Conservation (phyloP, 2,113 vertebrate genomes). For the Rhinolophus sinicus region DNA sequence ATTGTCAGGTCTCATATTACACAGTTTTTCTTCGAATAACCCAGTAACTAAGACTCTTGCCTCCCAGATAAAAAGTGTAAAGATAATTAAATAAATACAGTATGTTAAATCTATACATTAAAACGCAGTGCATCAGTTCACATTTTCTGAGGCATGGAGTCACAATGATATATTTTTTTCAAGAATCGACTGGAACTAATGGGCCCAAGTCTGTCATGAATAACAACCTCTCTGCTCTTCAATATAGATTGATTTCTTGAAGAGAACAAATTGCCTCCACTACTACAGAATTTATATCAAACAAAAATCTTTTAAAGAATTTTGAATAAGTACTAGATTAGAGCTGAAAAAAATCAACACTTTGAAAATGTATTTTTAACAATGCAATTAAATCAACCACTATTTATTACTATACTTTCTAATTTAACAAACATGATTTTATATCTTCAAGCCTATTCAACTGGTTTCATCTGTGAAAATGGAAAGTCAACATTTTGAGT, state of each 20-base stretch:
- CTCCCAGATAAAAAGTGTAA: not conserved
- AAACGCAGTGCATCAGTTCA: not conserved
- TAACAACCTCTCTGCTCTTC: not conserved
- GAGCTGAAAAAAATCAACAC: not conserved
- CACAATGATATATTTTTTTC: not conserved
- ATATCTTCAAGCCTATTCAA: not conserved
- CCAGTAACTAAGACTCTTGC: not conserved
- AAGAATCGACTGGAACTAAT: not conserved
- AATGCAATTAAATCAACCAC: not conserved
- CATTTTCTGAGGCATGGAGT: not conserved
- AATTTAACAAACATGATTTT: not conserved
- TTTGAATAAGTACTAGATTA: constrained; percentile 4
- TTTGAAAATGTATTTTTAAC: not conserved
- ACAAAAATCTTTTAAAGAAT: not conserved
- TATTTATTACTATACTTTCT: not conserved
- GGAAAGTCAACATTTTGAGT: constrained; percentile 8
- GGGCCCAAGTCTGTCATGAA: not conserved
- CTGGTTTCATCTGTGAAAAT: constrained; percentile 18
- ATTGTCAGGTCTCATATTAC: too few relatives aligned
- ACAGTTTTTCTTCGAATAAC: not conserved
- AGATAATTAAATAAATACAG: not conserved
- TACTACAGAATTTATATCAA: not conserved
- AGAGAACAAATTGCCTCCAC: not conserved
- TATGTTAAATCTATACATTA: not conserved
- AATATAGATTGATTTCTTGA: not conserved